phyloP scores from a whole-genome alignment of 2,113 vertebrate species.

The Pituophis catenifer region DNA sequence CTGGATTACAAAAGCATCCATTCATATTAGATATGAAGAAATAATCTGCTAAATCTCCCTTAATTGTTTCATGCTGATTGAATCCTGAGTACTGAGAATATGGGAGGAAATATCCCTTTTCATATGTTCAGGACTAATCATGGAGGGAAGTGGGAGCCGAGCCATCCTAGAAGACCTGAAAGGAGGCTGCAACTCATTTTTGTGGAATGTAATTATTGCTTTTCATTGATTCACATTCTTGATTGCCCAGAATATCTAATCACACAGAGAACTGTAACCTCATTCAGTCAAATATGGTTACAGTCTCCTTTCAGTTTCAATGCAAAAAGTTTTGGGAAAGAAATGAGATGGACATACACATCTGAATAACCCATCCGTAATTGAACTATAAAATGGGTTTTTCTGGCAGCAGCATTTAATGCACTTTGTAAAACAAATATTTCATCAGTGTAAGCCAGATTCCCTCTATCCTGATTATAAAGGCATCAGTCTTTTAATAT shows the following conservation, averaged over 20 bases:
- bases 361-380: not conserved
- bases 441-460: not conserved
- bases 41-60: not conserved
- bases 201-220: not conserved
- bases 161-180: not conserved
- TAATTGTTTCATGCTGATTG: not conserved
- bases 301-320: not conserved
- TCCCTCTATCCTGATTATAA: not conserved
- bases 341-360: not conserved
- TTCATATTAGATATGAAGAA: not conserved
- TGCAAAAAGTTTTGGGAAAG: not conserved
- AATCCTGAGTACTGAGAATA: not conserved
- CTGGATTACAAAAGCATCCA: not conserved
- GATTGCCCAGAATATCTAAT: not conserved
- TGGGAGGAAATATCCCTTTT: not conserved
- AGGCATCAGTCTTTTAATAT: not conserved
- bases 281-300: not conserved
- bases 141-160: not conserved
- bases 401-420: not conserved
- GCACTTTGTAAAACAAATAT: not conserved
- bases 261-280: not conserved
- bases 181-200: not conserved
- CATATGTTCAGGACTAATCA: not conserved
- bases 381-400: not conserved
- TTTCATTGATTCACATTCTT: not conserved